Percentiles rank a stretch among this genome's conserved stretches.
phyloP scores from a whole-genome alignment of 1,140 invertebrate species.

The Akabosia matsudoensis region DNA sequence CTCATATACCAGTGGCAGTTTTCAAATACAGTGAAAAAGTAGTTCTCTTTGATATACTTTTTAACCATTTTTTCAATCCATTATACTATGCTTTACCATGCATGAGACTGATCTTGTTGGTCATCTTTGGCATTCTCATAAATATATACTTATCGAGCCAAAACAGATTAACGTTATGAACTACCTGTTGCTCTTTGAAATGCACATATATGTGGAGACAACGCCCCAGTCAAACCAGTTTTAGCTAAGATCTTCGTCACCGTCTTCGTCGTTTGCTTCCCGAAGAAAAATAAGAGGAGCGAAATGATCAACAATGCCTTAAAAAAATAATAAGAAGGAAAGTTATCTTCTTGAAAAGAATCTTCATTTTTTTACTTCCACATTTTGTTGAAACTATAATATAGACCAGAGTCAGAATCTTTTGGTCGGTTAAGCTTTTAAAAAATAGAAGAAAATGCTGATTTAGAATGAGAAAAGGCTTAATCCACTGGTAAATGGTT shows the following conservation, averaged over 20 bases:
- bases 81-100: too few species aligned
- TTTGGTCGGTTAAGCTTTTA: too few species aligned
- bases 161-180: not conserved
- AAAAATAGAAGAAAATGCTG: too few species aligned
- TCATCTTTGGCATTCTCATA: not conserved
- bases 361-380: not conserved
- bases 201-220: constrained; percentile 35
- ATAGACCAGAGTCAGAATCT: too few species aligned
- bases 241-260: constrained; percentile 27
- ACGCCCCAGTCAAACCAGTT: constrained; percentile 45
- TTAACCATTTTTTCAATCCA: not conserved
- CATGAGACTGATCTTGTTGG: not conserved
- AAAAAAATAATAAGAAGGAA: not conserved
- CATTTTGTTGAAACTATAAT: too few species aligned
- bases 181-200: not conserved
- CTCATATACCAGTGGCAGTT: not conserved
- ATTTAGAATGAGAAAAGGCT: too few species aligned
- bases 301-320: not conserved
- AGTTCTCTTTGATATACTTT: not conserved
- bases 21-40: not conserved
- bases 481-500: too few species aligned
- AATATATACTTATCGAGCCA: not conserved
- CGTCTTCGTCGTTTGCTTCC: not conserved
- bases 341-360: not conserved
- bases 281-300: not conserved